These are phyloP conservation scores for Glomeris maerens DNA, from an alignment of 1,140 invertebrate species.

Conservation along the genomic window DNA sequence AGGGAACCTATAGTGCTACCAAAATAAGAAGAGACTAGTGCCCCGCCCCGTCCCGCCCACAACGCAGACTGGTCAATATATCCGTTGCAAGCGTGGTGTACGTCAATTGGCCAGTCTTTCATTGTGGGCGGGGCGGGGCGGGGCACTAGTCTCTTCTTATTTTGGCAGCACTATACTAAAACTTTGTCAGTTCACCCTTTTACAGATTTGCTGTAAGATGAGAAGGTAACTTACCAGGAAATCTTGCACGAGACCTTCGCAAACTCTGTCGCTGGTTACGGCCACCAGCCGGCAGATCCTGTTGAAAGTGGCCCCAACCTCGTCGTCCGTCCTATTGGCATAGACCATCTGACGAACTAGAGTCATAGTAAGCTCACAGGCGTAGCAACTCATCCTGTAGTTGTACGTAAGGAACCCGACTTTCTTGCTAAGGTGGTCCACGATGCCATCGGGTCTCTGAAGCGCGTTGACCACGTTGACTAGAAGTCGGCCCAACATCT, in stretches of 20 bases:
- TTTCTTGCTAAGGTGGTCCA: not conserved
- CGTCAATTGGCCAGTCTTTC: too few relatives aligned
- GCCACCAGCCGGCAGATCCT: not conserved
- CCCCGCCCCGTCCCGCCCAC: too few relatives aligned
- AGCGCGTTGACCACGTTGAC: constrained; percentile 3
- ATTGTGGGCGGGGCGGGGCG: too few relatives aligned
- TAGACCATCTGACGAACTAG: not conserved
- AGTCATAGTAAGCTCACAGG: not conserved
- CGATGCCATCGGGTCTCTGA: constrained; percentile 2
- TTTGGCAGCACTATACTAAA: too few relatives aligned
- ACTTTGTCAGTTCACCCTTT: too few relatives aligned
- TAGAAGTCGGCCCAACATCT: not conserved
- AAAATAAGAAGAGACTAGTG: too few relatives aligned
- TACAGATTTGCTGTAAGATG: too few relatives aligned
- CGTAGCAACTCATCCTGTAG: not conserved
- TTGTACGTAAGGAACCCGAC: not conserved
- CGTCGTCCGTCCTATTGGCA: not conserved
- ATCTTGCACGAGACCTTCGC: not conserved
- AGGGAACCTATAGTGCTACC: too few relatives aligned
- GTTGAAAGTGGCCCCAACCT: not conserved
- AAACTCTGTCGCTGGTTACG: not conserved
- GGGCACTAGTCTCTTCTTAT: too few relatives aligned
- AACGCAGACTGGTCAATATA: too few relatives aligned
- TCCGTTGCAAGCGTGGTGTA: too few relatives aligned
- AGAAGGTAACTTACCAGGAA: not conserved